Conservation (phyloP, 2,113 vertebrate genomes). For the Nesogale talazaci region DNA sequence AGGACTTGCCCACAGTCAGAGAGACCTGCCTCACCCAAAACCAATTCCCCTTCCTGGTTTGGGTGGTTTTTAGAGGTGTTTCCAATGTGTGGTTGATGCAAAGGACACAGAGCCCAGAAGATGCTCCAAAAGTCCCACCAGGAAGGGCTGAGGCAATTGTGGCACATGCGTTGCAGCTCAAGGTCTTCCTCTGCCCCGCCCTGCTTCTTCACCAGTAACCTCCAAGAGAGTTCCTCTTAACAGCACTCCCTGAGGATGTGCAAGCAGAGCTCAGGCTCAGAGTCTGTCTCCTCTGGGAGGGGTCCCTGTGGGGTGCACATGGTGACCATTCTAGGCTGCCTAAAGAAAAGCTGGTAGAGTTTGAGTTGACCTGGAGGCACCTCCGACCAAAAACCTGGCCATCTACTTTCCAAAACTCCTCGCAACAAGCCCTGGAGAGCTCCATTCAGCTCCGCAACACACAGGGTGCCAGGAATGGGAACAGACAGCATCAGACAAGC, state of each 20-base stretch:
- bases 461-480: background rate
- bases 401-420: background rate
- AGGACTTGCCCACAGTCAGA: background rate
- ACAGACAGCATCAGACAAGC: background rate
- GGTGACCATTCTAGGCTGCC: background rate
- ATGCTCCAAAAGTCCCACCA: background rate
- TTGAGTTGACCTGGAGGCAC: background rate
- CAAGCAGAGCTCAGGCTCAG: background rate
- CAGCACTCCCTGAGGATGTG: background rate
- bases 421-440: background rate
- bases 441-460: background rate
- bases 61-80: too few relatives aligned
- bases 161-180: background rate
- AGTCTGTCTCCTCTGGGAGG: background rate
- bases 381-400: background rate
- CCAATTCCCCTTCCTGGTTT: background rate
- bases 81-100: background rate
- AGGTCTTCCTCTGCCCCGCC: background rate
- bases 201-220: background rate
- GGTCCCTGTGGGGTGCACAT: background rate
- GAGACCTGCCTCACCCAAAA: background rate
- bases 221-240: background rate
- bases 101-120: background rate
- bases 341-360: background rate
- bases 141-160: background rate